These are phyloP conservation scores for Litocranius walleri DNA, from an alignment of 2,113 vertebrate species.

Conservation along the genomic window DNA sequence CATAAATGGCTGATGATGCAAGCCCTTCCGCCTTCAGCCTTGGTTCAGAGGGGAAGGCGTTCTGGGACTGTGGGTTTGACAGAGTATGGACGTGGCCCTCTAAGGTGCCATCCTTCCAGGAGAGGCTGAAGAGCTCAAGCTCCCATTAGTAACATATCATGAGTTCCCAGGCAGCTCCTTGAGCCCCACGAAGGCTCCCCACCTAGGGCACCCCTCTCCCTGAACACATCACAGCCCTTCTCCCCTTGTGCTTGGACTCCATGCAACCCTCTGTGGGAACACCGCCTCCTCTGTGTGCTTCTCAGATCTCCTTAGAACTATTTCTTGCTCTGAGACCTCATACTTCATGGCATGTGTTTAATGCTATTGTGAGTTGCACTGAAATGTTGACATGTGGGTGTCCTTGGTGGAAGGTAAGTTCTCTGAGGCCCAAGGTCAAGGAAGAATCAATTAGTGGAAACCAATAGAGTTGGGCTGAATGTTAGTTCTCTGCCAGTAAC, in stretches of 20 bases:
- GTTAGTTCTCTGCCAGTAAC: not conserved
- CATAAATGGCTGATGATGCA: not conserved
- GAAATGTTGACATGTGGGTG: not conserved
- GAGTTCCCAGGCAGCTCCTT: not conserved
- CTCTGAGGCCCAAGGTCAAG: not conserved
- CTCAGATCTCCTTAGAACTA: not conserved
- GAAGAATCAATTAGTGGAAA: not conserved
- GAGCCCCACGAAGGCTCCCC: not conserved
- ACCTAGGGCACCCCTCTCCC: not conserved
- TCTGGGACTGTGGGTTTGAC: not conserved
- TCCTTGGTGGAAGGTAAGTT: not conserved
- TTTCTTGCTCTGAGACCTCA: not conserved
- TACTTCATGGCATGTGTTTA: not conserved
- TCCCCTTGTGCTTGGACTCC: not conserved
- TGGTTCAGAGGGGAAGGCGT: not conserved
- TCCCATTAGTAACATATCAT: not conserved
- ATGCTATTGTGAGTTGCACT: not conserved
- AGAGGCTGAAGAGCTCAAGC: not conserved
- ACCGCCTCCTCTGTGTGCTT: not conserved
- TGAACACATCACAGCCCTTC: not conserved
- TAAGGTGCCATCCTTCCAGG: not conserved
- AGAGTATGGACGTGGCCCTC: not conserved
- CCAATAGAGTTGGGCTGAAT: not conserved
- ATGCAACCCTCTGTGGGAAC: not conserved
- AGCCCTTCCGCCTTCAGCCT: not conserved